phyloP scores from a whole-genome alignment of 2,888 invertebrate genomes.

The Lasioglossum marginatum region DNA sequence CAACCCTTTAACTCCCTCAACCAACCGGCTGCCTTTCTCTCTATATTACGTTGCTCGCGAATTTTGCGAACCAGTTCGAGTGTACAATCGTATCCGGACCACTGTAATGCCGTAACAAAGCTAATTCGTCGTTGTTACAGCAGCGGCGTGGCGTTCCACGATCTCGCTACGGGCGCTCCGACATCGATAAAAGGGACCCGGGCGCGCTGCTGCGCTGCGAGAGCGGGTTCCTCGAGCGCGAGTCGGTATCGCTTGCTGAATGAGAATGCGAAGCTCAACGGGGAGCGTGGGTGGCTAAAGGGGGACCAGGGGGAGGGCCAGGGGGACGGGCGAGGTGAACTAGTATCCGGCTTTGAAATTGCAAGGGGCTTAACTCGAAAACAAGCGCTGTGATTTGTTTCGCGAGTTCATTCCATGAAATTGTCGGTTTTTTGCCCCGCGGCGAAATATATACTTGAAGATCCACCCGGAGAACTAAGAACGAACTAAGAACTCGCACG shows the following conservation, averaged over 20 bases:
- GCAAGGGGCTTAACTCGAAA: constrained; percentile 63
- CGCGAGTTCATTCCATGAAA: constrained; percentile 43
- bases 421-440: constrained; percentile 37
- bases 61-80: constrained; percentile 53
- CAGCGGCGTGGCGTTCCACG: constrained; percentile 54
- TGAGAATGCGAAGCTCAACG: constrained; percentile 53
- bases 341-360: constrained; percentile 60
- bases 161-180: constrained; percentile 59
- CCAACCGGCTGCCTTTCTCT: neutral
- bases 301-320: neutral
- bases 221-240: constrained; percentile 32
- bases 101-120: constrained; percentile 73
- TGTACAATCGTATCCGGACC: constrained; percentile 58
- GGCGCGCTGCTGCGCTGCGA: neutral
- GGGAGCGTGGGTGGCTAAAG: constrained; percentile 7
- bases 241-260: constrained; percentile 48
- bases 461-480: neutral
- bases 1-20: neutral
- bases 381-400: constrained; percentile 59
- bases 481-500: neutral
- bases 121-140: constrained; percentile 74
- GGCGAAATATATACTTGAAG: constrained; percentile 41
- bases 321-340: constrained; percentile 33
- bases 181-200: constrained; percentile 51
- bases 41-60: constrained; percentile 43